phyloP scores from a whole-genome alignment of 2,113 vertebrate species.

The Erythrolamprus reginae region DNA sequence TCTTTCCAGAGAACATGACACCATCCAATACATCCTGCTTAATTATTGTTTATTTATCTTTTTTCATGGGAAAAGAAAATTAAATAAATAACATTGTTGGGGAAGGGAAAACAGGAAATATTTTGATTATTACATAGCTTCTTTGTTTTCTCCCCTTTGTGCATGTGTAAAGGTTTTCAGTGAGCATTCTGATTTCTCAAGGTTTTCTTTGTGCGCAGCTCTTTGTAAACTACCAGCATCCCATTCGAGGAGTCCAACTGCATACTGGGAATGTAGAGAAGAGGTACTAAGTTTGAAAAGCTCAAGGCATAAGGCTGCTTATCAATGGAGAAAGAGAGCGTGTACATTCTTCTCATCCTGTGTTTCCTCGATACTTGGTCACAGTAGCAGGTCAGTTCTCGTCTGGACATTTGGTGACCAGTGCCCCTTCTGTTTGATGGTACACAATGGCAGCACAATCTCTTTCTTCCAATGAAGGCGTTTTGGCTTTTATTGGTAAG shows the following conservation, averaged over 20 bases:
- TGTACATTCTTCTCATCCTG: background rate
- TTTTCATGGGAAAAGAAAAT: slow-evolving; percentile 20
- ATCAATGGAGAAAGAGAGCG: slow-evolving; percentile 28
- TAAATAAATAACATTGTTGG: slow-evolving; percentile 20
- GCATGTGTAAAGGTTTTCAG: slow-evolving; percentile 9
- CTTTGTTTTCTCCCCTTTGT: background rate
- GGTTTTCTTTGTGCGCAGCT: background rate
- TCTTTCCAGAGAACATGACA: background rate
- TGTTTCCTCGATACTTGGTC: slow-evolving; percentile 21
- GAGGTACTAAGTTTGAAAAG: background rate
- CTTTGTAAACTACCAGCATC: background rate
- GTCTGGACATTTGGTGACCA: slow-evolving; percentile 3
- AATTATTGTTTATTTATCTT: slow-evolving; percentile 24
- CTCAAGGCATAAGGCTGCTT: slow-evolving; percentile 32
- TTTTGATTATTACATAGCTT: slow-evolving; percentile 4
- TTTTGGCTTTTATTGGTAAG: slow-evolving; percentile 33
- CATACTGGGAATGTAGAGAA: slow-evolving; percentile 17
- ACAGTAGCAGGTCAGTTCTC: slow-evolving; percentile 59
- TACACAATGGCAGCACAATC: background rate
- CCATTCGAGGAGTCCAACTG: slow-evolving; percentile 16
- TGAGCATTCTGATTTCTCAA: slow-evolving; percentile 11
- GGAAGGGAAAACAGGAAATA: background rate
- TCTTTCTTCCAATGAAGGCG: slow-evolving; percentile 27
- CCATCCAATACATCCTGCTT: background rate
- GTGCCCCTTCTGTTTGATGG: background rate